Base-by-base conservation (phyloP, 2,888 invertebrate genomes). In the Ariolimax columbianus region DNA sequence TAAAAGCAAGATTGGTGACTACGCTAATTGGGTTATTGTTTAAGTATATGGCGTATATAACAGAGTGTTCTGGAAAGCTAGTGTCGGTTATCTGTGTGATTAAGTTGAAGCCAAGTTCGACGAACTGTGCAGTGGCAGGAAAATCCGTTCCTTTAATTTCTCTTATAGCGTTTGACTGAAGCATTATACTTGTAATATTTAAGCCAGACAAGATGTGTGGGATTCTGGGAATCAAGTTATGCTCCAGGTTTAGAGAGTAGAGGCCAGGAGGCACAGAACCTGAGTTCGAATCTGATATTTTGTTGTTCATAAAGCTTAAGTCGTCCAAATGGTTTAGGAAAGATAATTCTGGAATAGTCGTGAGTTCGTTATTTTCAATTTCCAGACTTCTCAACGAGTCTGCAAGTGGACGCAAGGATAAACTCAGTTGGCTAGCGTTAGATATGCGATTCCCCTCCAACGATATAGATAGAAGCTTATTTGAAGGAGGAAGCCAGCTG, bases 61-160 rank as follows among this genome's bases (percentile, higher is more conserved):
- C 3, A 36, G 23, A n/a, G 26, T 40, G 36, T 55, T 36, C 59
- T 38, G 77, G 77, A 40, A 77, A 77, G 23, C 59, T 59, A 3
- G 36, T n/a, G n/a, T 59, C 77, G 6, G 55, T 38, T 77, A 77
- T 9, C 30, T 77, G 59, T 11, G 77, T 77, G 19, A 77, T 36
- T 2, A 6, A 26, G 33, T 77, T 77, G 26, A 30, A 9, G 17
- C 30, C 59, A 26, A 77, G 40, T 1, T 59, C 26, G 1, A 59
- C 26, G n/a, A n/a, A n/a, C n/a, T n/a, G n/a, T 59, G 55, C 7
- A 23, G 30, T 36, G n/a, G 36, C 2, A 23, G 19, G 26, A 26
- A 38, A 36, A 23, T 26, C 6, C 7, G 6, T 33, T 6, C n/a
- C 73, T n/a, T 47, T 30, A n/a, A 75, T 30, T 7, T 9, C 14